phyloP scores from a whole-genome alignment of 2,888 invertebrate genomes.

The Platycheirus albimanus region DNA sequence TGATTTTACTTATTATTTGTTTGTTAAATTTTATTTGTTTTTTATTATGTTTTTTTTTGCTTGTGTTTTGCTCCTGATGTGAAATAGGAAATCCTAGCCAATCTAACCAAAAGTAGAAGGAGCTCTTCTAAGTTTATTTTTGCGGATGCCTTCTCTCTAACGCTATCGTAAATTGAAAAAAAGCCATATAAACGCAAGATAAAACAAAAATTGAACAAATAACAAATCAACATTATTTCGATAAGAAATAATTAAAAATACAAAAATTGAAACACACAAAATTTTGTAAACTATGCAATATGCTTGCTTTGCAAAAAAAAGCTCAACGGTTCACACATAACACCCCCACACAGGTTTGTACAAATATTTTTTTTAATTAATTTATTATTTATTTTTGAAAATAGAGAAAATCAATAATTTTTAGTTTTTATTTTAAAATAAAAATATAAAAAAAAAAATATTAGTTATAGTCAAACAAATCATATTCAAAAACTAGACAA shows the following conservation, averaged over 20 bases:
- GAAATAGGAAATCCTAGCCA: slow-evolving; percentile 82
- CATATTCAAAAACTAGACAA: too few relatives aligned
- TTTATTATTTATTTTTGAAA: slow-evolving; percentile 3
- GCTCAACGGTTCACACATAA: slow-evolving; percentile 64
- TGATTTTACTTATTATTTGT: slow-evolving; percentile 34
- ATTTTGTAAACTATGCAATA: slow-evolving; percentile 55
- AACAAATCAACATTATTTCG: slow-evolving; percentile 30
- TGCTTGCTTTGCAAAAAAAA: slow-evolving; percentile 64
- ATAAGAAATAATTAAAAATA: slow-evolving; percentile 31
- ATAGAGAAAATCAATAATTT: background rate
- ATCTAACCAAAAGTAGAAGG: slow-evolving; percentile 82
- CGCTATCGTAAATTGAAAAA: slow-evolving; percentile 51
- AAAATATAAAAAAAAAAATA: background rate
- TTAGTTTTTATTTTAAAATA: background rate
- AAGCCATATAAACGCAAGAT: slow-evolving; percentile 21
- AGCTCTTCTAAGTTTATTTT: slow-evolving; percentile 76
- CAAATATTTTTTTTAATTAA: slow-evolving; percentile 36
- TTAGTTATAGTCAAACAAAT: too few relatives aligned
- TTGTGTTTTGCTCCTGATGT: slow-evolving; percentile 76
- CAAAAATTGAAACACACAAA: slow-evolving; percentile 20
- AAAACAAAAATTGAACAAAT: slow-evolving; percentile 5
- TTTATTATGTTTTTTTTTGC: slow-evolving; percentile 78
- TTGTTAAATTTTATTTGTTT: slow-evolving; percentile 60
- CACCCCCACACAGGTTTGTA: slow-evolving; percentile 69
- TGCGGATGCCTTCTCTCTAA: slow-evolving; percentile 73